Conservation (phyloP, 2,888 invertebrate genomes). For the Amblyjoppa fuscipennis region DNA sequence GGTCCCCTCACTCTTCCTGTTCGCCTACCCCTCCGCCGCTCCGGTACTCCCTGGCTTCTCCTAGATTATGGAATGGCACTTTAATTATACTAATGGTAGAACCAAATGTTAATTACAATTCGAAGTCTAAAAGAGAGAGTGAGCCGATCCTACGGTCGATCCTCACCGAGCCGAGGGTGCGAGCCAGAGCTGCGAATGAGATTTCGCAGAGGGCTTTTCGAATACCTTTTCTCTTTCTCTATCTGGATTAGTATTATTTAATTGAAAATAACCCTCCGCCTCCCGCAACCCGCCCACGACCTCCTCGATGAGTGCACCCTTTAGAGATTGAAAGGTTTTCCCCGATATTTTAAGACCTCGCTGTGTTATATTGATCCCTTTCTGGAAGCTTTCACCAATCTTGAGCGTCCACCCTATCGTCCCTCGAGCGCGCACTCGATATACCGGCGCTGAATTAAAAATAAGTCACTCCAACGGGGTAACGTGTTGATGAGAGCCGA, state of each 20-base stretch:
- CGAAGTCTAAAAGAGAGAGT: conserved; percentile 88
- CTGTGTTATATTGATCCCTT: conserved; percentile 36
- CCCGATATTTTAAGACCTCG: conserved; percentile 37
- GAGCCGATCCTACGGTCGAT: conserved; percentile 65
- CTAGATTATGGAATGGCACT: conserved; percentile 89
- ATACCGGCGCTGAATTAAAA: conserved; percentile 49
- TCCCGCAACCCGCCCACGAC: neutral
- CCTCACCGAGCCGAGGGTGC: conserved; percentile 67
- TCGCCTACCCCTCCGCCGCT: conserved; percentile 41
- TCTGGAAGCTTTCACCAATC: conserved; percentile 19
- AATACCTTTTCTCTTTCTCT: conserved; percentile 72
- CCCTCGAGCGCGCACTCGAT: neutral
- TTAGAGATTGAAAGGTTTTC: conserved; percentile 64
- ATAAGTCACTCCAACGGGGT: conserved; percentile 39
- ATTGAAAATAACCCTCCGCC: conserved; percentile 82
- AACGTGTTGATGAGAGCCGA: conserved; percentile 30
- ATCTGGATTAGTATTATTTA: conserved; percentile 84
- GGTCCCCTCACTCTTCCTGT: conserved; percentile 73
- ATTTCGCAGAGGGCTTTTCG: conserved; percentile 76
- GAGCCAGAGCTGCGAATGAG: conserved; percentile 72
- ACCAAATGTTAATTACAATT: conserved; percentile 91
- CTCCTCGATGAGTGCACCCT: conserved; percentile 66
- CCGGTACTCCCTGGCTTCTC: conserved; percentile 76
- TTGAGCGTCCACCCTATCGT: neutral
- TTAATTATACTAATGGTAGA: conserved; percentile 93